These are phyloP conservation scores for Galeopsomyia nigrocyanea DNA, from an alignment of 2,888 invertebrate genomes.

Conservation along the genomic window DNA sequence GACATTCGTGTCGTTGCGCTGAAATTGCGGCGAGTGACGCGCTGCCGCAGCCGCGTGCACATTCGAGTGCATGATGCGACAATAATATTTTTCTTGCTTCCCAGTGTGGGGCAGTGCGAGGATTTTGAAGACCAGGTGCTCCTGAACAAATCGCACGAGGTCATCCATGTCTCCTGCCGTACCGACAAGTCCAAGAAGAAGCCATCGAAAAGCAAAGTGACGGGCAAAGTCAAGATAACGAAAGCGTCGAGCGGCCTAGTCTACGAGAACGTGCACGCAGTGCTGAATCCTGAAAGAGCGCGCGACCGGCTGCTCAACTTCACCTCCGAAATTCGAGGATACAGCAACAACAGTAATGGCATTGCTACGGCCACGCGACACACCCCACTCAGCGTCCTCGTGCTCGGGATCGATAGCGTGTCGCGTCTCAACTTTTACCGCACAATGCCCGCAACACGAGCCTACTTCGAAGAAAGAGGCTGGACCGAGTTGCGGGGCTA, in stretches of 20 bases:
- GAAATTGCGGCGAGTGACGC: constrained; percentile 28
- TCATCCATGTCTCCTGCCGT: constrained; percentile 71
- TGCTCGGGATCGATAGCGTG: constrained; percentile 89
- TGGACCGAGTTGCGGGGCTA: constrained; percentile 84
- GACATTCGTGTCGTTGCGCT: constrained; percentile 34
- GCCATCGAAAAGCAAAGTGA: constrained; percentile 53
- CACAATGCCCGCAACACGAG: constrained; percentile 80
- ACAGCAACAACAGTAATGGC: constrained; percentile 16
- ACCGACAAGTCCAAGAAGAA: constrained; percentile 50
- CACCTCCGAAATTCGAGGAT: constrained; percentile 22
- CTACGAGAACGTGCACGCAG: constrained; percentile 73
- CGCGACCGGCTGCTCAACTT: constrained; percentile 63
- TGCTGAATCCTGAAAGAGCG: constrained; percentile 71
- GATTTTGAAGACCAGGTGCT: constrained; percentile 66
- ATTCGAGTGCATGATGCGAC: too few relatives aligned
- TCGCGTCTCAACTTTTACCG: constrained; percentile 83
- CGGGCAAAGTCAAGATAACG: constrained; percentile 53
- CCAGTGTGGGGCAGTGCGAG: constrained; percentile 70
- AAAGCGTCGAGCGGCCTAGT: constrained; percentile 54
- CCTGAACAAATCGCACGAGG: constrained; percentile 67
- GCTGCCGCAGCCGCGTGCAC: background rate
- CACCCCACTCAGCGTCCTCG: constrained; percentile 77
- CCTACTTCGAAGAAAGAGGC: constrained; percentile 76
- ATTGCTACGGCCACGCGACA: constrained; percentile 48
- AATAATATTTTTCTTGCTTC: too few relatives aligned